Base-by-base conservation (phyloP, 2,888 invertebrate species). In the Dasypogon diadema region DNA sequence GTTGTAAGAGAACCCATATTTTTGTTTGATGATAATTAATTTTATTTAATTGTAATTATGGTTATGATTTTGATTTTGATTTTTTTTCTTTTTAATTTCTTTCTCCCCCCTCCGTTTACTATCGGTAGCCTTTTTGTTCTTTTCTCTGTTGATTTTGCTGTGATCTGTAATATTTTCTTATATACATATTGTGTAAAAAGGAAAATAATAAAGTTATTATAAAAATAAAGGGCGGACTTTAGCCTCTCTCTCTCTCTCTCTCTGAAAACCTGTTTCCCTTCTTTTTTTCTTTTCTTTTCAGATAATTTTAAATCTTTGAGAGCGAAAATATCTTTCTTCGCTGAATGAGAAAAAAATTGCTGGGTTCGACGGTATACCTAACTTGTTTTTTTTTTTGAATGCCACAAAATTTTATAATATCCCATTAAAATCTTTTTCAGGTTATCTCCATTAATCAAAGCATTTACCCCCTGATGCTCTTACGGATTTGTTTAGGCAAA, bases 101-200 rank as follows among this genome's bases (percentile, higher is more conserved):
- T n/a, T n/a, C n/a, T n/a, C n/a, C n/a, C n/a, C n/a, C n/a, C 30
- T 30, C 12, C n/a, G 42, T 42, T 12, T 42, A 12, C 42, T 42
- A 42, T 42, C 42, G 12, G n/a, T 42, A 42, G 12, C 24, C 24
- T 46, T 65, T 65, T 16, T 18, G 14, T 34, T 58, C 22, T 16
- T 16, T 65, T 65, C 21, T 46, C 22, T 65, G 48, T 65, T 65
- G 46, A 48, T 65, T 42, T 65, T 65, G 65, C 65, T 65, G 48
- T 65, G 48, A 65, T 65, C 65, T 65, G 48, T 46, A 42, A 46
- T 65, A 24, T 14, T 65, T 65, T 65, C 24, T n/a, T 22, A 46
- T 65, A 22, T 42, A 63, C 34, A 16, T 42, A 42, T 12, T 42
- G 42, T 63, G 42, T 42, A 63, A 63, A 63, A 42, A 42, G 10